Conservation (phyloP, 2,888 invertebrate genomes). For the Cryptops parisi region DNA sequence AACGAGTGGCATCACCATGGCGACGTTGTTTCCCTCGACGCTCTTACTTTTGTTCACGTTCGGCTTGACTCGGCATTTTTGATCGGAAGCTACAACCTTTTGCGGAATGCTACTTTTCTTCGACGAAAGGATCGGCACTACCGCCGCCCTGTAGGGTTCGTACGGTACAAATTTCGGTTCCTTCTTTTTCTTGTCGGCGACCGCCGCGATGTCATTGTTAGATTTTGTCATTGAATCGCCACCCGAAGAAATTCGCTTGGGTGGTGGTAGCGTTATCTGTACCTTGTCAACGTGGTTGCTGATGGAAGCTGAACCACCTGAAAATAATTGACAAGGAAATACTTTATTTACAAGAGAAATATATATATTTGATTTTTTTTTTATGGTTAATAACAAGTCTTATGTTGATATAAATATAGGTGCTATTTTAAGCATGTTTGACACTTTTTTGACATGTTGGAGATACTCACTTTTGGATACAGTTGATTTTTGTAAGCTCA, state of each 20-base stretch:
- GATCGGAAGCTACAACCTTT: not conserved
- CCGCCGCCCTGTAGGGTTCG: slow-evolving; percentile 74
- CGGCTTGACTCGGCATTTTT: not conserved
- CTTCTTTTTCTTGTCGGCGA: slow-evolving; percentile 24
- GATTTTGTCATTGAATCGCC: not conserved
- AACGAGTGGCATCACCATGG: not conserved
- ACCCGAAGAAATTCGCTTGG: not conserved
- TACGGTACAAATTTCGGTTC: slow-evolving; percentile 75
- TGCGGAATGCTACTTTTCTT: not conserved
- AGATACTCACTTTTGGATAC: too few relatives aligned
- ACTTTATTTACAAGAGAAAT: too few relatives aligned
- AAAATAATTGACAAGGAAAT: too few relatives aligned
- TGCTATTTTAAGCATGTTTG: too few relatives aligned
- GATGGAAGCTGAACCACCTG: too few relatives aligned
- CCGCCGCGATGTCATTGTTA: not conserved
- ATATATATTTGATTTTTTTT: too few relatives aligned
- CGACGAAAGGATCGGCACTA: slow-evolving; percentile 49
- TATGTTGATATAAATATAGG: too few relatives aligned
- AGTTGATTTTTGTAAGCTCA: too few relatives aligned
- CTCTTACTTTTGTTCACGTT: not conserved
- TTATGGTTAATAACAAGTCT: too few relatives aligned
- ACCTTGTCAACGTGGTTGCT: too few relatives aligned
- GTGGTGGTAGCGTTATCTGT: not conserved
- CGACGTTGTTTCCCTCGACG: not conserved
- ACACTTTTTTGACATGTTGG: too few relatives aligned